These are phyloP conservation scores for Lutjanus campechanus DNA, from an alignment of 2,797 vertebrate genomes.

Conservation along the genomic window DNA sequence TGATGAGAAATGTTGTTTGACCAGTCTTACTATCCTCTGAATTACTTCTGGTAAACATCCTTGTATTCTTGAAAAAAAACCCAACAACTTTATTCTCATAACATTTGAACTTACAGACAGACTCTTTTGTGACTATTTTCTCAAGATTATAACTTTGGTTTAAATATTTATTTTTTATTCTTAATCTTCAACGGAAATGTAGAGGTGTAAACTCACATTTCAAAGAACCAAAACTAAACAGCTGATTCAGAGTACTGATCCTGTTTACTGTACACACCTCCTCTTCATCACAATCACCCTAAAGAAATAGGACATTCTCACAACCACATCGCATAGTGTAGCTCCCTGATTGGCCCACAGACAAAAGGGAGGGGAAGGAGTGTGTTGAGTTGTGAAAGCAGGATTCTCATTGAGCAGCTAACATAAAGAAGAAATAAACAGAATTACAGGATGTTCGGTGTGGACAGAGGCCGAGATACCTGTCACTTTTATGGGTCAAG, in stretches of 20 bases:
- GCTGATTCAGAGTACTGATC: slow-evolving; percentile 18
- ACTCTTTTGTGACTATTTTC: not conserved
- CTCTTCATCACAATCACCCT: slow-evolving; percentile 72
- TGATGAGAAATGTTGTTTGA: not conserved
- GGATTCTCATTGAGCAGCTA: not conserved
- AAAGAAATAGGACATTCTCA: slow-evolving; percentile 80
- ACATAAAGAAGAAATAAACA: not conserved
- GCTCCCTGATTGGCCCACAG: slow-evolving; percentile 75
- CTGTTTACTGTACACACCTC: slow-evolving; percentile 62
- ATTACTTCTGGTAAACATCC: not conserved
- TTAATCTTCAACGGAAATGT: not conserved
- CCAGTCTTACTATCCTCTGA: not conserved
- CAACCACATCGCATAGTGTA: slow-evolving; percentile 72
- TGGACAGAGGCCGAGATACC: not conserved
- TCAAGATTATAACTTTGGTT: not conserved
- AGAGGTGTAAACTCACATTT: not conserved
- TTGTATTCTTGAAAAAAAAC: not conserved
- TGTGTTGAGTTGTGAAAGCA: not conserved
- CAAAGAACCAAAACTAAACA: slow-evolving; percentile 22
- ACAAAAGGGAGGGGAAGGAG: slow-evolving; percentile 40
- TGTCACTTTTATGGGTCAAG: not conserved
- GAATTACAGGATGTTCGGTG: not conserved
- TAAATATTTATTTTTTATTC: not conserved
- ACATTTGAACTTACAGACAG: not conserved
- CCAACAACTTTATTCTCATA: not conserved